Base-by-base conservation (phyloP, 2,797 vertebrate species). In the Loriculus beryllinus region DNA sequence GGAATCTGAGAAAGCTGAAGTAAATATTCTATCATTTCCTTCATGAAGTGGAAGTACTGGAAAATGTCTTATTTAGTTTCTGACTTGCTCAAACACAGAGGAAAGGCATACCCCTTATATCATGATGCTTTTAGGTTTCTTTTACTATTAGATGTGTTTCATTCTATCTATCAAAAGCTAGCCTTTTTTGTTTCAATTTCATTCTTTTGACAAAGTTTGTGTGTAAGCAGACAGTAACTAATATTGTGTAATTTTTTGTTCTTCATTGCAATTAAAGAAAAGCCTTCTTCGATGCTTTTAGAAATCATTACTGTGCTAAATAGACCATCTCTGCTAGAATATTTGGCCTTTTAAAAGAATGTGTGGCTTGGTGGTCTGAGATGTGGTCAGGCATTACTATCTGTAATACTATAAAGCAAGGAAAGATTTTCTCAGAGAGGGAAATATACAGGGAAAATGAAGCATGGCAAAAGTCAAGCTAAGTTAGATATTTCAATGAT, bases 91-190 rank as follows among this genome's bases (percentile, higher is more conserved):
- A 45, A 31, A 72, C 9, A 28, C 6, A 76, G 8, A 69, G 11
- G 4, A 69, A 15, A 51, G 12, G 16, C 0, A 0, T 17, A 54
- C 7, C 3, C 7, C 14, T 63, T 68, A 35, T 6, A 57, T 10
- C 5, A 22, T 28, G 33, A 60, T 39, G 8, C 14, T 56, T 56
- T 33, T 23, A 56, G 22, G n/a, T 35, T 35, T 33, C 21, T 15
- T 56, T 75, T 76, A 52, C 23, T 72, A 33, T 37, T 5, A 17
- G 18, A 45, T 19, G 1, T 21, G n/a, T 64, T 77, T 71, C 12
- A 14, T 54, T 78, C 47, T 33, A 14, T 59, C 12, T 49, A 29
- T 49, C 7, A 78, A 79, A 92, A 79, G 12, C 3, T 19, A 83
- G 9, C 6, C 11, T 42, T 56, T 87, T 70, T 13, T 2, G 1